These are phyloP conservation scores for Tetramorium parvispinum DNA, from an alignment of 1,140 invertebrate species.

Conservation along the genomic window DNA sequence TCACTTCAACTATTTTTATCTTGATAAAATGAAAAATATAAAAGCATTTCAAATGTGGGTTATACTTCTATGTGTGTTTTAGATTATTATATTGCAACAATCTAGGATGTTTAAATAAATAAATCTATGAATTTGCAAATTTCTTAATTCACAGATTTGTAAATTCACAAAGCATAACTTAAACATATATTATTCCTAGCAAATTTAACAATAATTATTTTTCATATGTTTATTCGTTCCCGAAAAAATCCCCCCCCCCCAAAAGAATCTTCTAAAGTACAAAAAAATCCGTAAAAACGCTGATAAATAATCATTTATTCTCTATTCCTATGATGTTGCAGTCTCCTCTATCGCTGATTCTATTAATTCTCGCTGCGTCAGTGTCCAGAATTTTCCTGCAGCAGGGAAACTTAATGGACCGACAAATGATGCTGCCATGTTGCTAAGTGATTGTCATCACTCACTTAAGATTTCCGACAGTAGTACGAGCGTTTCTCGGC, in stretches of 20 bases:
- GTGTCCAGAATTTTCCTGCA: constrained; percentile 51
- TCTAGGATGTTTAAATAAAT: not conserved
- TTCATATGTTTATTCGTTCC: not conserved
- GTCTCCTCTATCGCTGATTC: not conserved
- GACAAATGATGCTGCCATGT: constrained; percentile 50
- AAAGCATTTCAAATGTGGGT: not conserved
- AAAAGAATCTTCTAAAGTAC: not conserved
- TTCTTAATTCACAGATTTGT: not conserved
- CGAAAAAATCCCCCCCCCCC: not conserved
- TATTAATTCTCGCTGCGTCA: constrained; percentile 29
- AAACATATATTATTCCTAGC: not conserved
- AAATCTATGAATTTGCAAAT: not conserved
- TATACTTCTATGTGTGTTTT: not conserved
- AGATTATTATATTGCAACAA: not conserved
- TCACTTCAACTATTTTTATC: not conserved
- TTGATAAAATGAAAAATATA: not conserved
- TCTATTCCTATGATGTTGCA: not conserved
- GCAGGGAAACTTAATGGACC: constrained; percentile 57
- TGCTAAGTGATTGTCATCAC: constrained; percentile 50
- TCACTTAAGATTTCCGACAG: not conserved
- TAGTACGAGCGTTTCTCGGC: constrained; percentile 18
- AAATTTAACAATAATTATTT: not conserved
- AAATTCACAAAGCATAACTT: not conserved
- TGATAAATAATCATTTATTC: not conserved
- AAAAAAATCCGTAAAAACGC: not conserved